Evolutionary conservation across 2,113 vertebrate genomes (phyloP).

Genomic region (Lanius collurio): DNA sequence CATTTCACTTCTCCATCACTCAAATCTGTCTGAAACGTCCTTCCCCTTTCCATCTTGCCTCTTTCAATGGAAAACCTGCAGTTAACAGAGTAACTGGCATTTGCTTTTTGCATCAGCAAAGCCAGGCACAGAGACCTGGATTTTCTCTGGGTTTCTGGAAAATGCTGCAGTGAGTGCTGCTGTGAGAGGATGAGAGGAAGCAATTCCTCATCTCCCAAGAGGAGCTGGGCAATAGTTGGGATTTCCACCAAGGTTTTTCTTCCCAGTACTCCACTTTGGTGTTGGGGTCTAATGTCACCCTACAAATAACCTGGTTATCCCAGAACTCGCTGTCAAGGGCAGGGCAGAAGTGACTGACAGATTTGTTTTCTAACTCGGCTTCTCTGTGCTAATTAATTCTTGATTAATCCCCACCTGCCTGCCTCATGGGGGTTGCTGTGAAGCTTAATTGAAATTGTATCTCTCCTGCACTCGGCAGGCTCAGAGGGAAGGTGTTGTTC

Average conservation of each 20-base stretch:
- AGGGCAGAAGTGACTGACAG: not conserved
- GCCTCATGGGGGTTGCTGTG: not conserved
- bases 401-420: not conserved
- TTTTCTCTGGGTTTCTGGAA: not conserved
- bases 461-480: not conserved
- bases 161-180: not conserved
- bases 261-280: not conserved
- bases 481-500: not conserved
- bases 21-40: not conserved
- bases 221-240: not conserved
- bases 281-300: not conserved
- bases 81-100: not conserved
- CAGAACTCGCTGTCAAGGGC: not conserved
- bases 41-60: not conserved
- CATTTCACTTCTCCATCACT: not conserved
- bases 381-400: not conserved
- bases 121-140: not conserved
- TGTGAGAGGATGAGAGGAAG: not conserved
- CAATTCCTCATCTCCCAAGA: not conserved
- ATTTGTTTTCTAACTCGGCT: not conserved
- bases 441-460: not conserved
- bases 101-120: not conserved
- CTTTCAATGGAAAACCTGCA: not conserved
- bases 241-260: not conserved
- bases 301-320: not conserved